Evolutionary conservation across 1,140 invertebrate species (phyloP), one percentile per base, ranked within the genome.

Genomic region (Drosophila kurseongensis): DNA sequence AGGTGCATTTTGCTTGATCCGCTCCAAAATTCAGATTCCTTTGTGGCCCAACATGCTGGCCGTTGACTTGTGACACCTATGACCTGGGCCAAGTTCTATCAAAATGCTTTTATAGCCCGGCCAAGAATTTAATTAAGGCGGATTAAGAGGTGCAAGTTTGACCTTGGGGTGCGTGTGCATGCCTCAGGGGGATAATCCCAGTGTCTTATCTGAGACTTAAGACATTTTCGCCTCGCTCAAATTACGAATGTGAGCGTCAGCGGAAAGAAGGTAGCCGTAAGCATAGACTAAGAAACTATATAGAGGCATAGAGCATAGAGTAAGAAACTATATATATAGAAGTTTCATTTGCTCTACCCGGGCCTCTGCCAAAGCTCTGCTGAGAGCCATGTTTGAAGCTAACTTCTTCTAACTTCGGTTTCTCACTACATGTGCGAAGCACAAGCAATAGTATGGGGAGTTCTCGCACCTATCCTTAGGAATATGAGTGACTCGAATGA

Each of bases 101-200:
- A 41, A 35, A 60, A 58, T 65, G 75, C 71, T 89, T 88, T 83
- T 88, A 88, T 88, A 88, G 62, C 32, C 38, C 45, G 27, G 56
- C 44, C 35, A 83, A 62, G 63, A 88, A 89, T 88, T 78, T 56
- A 88, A 89, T 88, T 86, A 88, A 73, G 42, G 18, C 38, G 67
- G 79, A 77, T 88, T 88, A 86, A 54, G 42, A 58, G 65, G 59
- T 29, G 41, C 8, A 38, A 56, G 13, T 44, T 62, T 51, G 62
- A 61, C 44, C 6, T 18, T 52, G 36, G 27, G 42, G 35, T 52
- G 61, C n/a, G 55, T 44, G 44, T n/a, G 41, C 73, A 59, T 66
- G 55, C 67, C 75, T 76, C 47, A 23, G 7, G 27, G 23, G 67
- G 84, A 88, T 88, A 77, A 86, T 58, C 36, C 48, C 58, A 32